These are phyloP conservation scores for Phasia obesa DNA, from an alignment of 2,888 invertebrate species.

Conservation along the genomic window DNA sequence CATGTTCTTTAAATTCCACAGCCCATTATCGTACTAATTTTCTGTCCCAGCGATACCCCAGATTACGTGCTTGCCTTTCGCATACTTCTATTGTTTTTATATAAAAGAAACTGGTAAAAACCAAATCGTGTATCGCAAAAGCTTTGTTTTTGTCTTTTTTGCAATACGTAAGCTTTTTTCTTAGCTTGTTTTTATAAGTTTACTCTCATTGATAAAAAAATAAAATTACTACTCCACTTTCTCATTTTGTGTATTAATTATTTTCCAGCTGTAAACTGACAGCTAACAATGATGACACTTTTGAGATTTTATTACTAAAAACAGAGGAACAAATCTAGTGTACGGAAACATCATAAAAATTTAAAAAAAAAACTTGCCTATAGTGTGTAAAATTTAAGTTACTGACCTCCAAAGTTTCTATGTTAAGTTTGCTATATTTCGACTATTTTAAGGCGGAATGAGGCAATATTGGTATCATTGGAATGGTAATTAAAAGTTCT, in stretches of 20 bases:
- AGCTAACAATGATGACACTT: not conserved
- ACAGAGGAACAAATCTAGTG: too few relatives aligned
- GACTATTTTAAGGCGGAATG: too few relatives aligned
- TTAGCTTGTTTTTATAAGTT: conserved; percentile 14
- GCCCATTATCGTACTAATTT: conserved; percentile 49
- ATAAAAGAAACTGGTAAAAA: conserved; percentile 37
- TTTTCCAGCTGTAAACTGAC: conserved; percentile 9
- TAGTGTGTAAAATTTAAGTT: too few relatives aligned
- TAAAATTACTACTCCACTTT: not conserved
- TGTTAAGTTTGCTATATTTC: too few relatives aligned
- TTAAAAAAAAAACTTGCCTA: too few relatives aligned
- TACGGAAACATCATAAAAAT: too few relatives aligned
- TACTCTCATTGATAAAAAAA: conserved; percentile 31
- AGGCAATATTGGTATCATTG: too few relatives aligned
- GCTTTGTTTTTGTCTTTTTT: conserved; percentile 39
- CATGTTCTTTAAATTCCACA: conserved; percentile 47
- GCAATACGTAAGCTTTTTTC: conserved; percentile 34
- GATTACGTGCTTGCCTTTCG: conserved; percentile 29
- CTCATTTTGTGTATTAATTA: too few relatives aligned
- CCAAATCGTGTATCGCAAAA: conserved; percentile 57
- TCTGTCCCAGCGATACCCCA: not conserved
- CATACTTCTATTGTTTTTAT: not conserved
- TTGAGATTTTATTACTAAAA: not conserved
- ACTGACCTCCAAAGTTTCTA: too few relatives aligned
- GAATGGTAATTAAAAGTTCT: too few relatives aligned